Conservation (phyloP, 2,113 vertebrate genomes). For the Spheniscus mendiculus region DNA sequence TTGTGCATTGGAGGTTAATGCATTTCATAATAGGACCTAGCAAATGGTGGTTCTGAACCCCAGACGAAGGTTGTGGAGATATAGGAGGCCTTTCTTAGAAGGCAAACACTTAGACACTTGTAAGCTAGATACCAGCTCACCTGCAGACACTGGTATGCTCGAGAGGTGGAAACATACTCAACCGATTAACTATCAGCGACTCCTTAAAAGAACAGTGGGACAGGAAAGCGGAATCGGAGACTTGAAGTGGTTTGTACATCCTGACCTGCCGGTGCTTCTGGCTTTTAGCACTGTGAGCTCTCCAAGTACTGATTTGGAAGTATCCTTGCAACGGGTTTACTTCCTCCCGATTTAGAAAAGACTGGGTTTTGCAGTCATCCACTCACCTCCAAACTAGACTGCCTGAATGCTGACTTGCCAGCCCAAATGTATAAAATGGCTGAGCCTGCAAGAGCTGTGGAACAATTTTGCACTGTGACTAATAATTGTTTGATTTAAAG, state of each 20-base stretch:
- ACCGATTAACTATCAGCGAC: neutral
- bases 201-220: neutral
- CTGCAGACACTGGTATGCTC: neutral
- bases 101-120: neutral
- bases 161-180: neutral
- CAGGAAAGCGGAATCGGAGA: neutral
- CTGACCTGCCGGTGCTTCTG: neutral
- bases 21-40: neutral
- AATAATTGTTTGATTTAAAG: neutral
- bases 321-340: neutral
- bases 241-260: neutral
- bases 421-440: neutral
- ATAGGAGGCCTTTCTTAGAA: neutral
- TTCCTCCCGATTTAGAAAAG: neutral
- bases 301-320: neutral
- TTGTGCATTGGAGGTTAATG: neutral
- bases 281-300: neutral
- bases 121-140: neutral
- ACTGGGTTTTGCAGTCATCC: neutral
- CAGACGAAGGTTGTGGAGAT: neutral
- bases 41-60: neutral
- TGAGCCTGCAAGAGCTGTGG: neutral
- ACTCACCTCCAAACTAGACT: neutral
- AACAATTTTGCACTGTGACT: neutral
- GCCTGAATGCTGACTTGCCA: neutral